Conservation (phyloP, 1,140 invertebrate species). For the Thalassaphorura encarpata region DNA sequence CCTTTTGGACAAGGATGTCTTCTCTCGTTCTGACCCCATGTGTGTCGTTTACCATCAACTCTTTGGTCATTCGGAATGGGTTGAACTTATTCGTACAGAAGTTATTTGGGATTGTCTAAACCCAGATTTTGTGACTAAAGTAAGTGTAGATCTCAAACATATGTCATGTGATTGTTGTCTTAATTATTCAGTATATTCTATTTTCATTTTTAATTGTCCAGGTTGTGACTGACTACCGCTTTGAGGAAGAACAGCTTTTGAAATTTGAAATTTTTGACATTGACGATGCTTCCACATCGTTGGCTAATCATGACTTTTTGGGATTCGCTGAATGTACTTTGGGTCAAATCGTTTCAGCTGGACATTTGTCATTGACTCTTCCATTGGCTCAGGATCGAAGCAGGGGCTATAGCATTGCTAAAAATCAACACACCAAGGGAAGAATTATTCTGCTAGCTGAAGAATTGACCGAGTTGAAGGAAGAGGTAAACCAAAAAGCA, state of each 20-base stretch:
- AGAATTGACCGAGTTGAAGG: constrained; percentile 26
- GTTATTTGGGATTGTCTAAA: constrained; percentile 47
- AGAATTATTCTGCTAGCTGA: constrained; percentile 25
- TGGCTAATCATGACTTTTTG: constrained; percentile 48
- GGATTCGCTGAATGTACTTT: constrained; percentile 45
- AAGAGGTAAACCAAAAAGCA: too few species aligned
- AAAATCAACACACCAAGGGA: too few species aligned
- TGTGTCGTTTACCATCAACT: constrained; percentile 46
- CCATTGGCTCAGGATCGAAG: constrained; percentile 24
- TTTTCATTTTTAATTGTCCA: too few species aligned
- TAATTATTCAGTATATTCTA: too few species aligned
- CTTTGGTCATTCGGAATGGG: constrained; percentile 40
- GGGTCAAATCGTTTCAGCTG: constrained; percentile 42
- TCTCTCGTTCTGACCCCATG: constrained; percentile 55
- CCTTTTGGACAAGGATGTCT: constrained; percentile 47
- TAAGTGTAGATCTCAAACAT: too few species aligned
- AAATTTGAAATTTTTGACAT: constrained; percentile 48
- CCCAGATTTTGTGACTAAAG: constrained; percentile 49
- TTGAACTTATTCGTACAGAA: constrained; percentile 50
- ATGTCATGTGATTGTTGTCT: too few species aligned
- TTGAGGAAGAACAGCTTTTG: constrained; percentile 45
- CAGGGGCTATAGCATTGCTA: too few species aligned
- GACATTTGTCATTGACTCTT: constrained; percentile 20
- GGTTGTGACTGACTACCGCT: constrained; percentile 36
- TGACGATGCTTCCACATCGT: constrained; percentile 42